Evolutionary conservation across 1,140 invertebrate genomes (phyloP).

Genomic region (Whitmania pigra): DNA sequence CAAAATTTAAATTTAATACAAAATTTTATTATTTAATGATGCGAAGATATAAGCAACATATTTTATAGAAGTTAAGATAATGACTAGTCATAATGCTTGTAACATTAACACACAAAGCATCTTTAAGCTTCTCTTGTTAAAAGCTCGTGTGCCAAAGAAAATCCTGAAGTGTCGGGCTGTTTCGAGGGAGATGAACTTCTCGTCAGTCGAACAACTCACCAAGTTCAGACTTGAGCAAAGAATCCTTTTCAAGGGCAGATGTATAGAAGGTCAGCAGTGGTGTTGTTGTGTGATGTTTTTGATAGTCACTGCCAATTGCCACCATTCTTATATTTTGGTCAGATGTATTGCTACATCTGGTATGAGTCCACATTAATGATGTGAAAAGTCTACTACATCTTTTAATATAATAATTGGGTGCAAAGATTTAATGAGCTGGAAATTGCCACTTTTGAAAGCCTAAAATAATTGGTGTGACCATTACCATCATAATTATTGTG

Average conservation of each 20-base stretch:
- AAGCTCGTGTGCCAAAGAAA: slow-evolving; percentile 81
- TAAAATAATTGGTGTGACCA: too few species aligned
- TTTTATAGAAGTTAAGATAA: neutral
- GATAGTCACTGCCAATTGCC: too few species aligned
- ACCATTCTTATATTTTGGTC: too few species aligned
- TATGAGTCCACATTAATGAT: too few species aligned
- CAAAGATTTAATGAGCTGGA: too few species aligned
- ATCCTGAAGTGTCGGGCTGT: slow-evolving; percentile 89
- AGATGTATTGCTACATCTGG: too few species aligned
- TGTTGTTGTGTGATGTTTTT: neutral
- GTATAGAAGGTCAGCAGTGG: slow-evolving; percentile 46
- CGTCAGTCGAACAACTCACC: slow-evolving; percentile 86
- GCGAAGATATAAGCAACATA: neutral
- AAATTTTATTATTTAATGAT: neutral
- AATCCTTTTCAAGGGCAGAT: slow-evolving; percentile 58
- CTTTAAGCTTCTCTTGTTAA: slow-evolving; percentile 18
- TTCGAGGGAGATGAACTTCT: slow-evolving; percentile 95
- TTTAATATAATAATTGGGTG: too few species aligned
- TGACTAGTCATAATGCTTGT: neutral
- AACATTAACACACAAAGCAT: neutral
- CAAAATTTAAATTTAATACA: neutral
- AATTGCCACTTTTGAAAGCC: neutral
- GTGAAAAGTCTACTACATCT: too few species aligned
- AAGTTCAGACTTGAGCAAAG: slow-evolving; percentile 93
- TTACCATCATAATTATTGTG: too few species aligned